Evolutionary conservation across 1,140 invertebrate species (phyloP).

Genomic region (Octopus bimaculoides): DNA sequence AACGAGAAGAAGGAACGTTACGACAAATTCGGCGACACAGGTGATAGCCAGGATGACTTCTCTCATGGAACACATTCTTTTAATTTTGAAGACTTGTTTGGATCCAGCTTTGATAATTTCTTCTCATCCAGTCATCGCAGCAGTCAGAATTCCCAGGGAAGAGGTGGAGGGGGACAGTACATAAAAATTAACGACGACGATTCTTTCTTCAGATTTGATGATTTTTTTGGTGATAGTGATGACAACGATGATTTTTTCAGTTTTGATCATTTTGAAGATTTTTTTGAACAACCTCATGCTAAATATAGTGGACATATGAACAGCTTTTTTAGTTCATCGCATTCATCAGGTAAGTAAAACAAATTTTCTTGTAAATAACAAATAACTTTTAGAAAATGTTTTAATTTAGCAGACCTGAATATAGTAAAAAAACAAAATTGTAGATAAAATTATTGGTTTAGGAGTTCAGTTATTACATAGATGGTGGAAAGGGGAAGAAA

Average conservation of each 20-base stretch:
- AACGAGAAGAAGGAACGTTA: slow-evolving; percentile 88
- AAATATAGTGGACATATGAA: not conserved
- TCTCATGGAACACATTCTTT: slow-evolving; percentile 32
- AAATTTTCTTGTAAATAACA: not conserved
- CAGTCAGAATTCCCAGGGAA: slow-evolving; percentile 30
- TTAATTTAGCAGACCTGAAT: not conserved
- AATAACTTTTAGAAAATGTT: not conserved
- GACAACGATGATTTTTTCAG: slow-evolving; percentile 27
- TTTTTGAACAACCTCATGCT: not conserved
- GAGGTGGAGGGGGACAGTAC: slow-evolving; percentile 23
- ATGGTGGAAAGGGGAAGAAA: no score
- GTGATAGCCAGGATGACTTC: slow-evolving; percentile 14
- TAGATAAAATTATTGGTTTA: no score
- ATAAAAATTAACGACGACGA: not conserved
- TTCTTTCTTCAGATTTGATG: slow-evolving; percentile 45
- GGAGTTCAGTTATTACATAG: no score
- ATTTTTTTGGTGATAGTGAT: slow-evolving; percentile 44
- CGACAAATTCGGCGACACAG: slow-evolving; percentile 77
- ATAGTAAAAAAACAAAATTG: no score
- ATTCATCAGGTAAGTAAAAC: not conserved
- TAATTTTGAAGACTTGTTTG: slow-evolving; percentile 52
- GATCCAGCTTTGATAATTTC: slow-evolving; percentile 37
- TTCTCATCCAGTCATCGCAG: slow-evolving; percentile 26
- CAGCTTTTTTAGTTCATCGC: not conserved
- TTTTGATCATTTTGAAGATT: slow-evolving; percentile 14